Conservation (phyloP, 1,140 invertebrate species). For the Cydia fagiglandana region DNA sequence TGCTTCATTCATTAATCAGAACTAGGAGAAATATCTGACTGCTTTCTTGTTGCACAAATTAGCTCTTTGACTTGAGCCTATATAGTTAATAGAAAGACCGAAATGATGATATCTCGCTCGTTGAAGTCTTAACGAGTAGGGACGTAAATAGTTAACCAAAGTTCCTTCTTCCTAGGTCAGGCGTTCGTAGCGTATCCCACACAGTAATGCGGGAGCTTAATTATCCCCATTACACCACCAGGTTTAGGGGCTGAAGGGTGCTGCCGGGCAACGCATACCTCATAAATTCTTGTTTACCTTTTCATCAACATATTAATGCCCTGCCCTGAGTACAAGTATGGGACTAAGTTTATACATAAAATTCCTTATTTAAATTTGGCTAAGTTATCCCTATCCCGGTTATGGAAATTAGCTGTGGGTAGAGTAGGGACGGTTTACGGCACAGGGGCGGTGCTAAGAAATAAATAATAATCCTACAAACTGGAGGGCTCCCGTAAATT, state of each 20-base stretch:
- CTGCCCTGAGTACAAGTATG: neutral
- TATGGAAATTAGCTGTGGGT: slow-evolving; percentile 29
- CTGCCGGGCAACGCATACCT: slow-evolving; percentile 2
- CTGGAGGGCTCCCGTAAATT: slow-evolving; percentile 7
- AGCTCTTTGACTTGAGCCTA: too few species aligned
- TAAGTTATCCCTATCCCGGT: slow-evolving; percentile 21
- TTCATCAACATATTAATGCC: slow-evolving; percentile 26
- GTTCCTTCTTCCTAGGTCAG: neutral
- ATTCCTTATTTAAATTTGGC: slow-evolving; percentile 30
- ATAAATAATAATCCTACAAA: slow-evolving; percentile 22
- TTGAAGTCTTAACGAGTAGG: neutral
- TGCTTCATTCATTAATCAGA: neutral
- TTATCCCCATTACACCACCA: slow-evolving; percentile 2
- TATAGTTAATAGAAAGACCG: too few species aligned
- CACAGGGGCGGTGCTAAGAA: slow-evolving; percentile 10
- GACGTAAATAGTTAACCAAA: neutral
- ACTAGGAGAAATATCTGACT: neutral
- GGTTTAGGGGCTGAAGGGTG: neutral
- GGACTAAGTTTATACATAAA: slow-evolving; percentile 30
- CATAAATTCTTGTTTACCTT: slow-evolving; percentile 30
- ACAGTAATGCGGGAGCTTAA: slow-evolving; percentile 8
- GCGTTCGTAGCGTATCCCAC: neutral
- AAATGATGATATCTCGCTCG: neutral
- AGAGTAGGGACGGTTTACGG: slow-evolving; percentile 11
- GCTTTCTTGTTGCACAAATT: too few species aligned